Conservation (phyloP, 1,140 invertebrate species). For the Dryas iulia region DNA sequence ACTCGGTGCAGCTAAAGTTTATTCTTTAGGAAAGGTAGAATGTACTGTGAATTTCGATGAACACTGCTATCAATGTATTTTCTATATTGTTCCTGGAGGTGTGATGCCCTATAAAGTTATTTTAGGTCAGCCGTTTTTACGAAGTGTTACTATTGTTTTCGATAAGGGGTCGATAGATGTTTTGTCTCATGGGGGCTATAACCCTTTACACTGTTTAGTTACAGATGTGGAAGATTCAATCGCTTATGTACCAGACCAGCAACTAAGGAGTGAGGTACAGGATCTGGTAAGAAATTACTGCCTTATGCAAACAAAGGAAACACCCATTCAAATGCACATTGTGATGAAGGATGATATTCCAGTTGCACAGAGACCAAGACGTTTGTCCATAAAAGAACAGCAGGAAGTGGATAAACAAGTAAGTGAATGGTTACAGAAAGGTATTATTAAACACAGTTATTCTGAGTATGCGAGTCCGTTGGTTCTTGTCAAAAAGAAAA, state of each 20-base stretch:
- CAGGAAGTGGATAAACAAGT: conserved; percentile 8
- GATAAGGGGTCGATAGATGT: not conserved
- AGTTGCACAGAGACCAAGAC: not conserved
- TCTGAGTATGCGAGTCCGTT: conserved; percentile 71
- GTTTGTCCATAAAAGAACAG: not conserved
- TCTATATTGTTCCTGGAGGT: conserved; percentile 6
- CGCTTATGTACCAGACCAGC: conserved; percentile 6
- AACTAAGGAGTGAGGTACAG: conserved; percentile 1
- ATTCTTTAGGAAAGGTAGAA: conserved; percentile 1
- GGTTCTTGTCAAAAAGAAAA: conserved; percentile 77
- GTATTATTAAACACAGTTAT: conserved; percentile 43
- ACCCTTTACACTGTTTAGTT: not conserved
- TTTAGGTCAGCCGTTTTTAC: conserved; percentile 7
- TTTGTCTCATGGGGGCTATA: conserved; percentile 7
- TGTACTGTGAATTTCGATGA: not conserved
- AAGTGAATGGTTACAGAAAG: conserved; percentile 44
- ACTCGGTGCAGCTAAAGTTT: not conserved
- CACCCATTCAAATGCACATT: conserved; percentile 7
- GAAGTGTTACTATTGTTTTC: not conserved
- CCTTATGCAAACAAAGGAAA: conserved; percentile 5
- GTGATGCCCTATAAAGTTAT: conserved; percentile 12
- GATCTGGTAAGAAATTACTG: not conserved
- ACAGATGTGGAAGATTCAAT: conserved; percentile 3
- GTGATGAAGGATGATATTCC: conserved; percentile 8
- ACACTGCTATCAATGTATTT: not conserved